Conservation (phyloP, 1,140 invertebrate species). For the Drosophila micromelanica region DNA sequence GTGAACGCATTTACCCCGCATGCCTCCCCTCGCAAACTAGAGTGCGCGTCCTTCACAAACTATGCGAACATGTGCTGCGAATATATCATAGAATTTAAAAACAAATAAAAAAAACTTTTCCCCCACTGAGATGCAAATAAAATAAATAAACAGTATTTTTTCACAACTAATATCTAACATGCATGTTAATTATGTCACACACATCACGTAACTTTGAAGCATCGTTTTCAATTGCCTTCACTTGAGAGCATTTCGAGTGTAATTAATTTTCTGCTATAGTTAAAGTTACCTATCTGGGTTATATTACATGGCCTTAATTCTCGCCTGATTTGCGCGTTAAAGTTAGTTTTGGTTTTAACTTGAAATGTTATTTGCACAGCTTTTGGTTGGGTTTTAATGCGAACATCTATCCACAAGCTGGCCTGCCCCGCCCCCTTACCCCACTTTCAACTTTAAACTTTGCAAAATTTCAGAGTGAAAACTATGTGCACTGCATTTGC, state of each 20-base stretch:
- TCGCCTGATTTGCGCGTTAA: constrained; percentile 32
- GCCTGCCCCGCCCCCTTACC: not conserved
- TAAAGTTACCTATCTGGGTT: constrained; percentile 8
- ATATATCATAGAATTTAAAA: constrained; percentile 20
- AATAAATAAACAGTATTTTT: constrained; percentile 18
- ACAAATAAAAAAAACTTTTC: constrained; percentile 11
- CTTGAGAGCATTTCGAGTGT: constrained; percentile 22
- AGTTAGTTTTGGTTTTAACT: constrained; percentile 22
- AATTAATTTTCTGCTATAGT: constrained; percentile 25
- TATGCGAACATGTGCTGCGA: constrained; percentile 31
- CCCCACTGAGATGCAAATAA: not conserved
- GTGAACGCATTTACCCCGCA: constrained; percentile 1
- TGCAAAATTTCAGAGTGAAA: constrained; percentile 68
- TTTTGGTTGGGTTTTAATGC: constrained; percentile 32
- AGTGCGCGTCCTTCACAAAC: constrained; percentile 54
- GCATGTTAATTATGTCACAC: constrained; percentile 27
- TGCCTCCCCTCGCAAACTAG: constrained; percentile 10
- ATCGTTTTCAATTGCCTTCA: constrained; percentile 21
- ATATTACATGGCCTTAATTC: constrained; percentile 24
- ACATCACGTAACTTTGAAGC: constrained; percentile 21
- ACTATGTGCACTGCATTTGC: constrained; percentile 72
- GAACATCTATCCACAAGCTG: constrained; percentile 36
- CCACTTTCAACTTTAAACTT: constrained; percentile 8
- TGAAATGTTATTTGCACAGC: constrained; percentile 9
- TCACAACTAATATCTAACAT: constrained; percentile 5